Evolutionary conservation across 1,140 invertebrate species (phyloP), one percentile per base, ranked within the genome.

Genomic region (Chrysomallon squamiferum): DNA sequence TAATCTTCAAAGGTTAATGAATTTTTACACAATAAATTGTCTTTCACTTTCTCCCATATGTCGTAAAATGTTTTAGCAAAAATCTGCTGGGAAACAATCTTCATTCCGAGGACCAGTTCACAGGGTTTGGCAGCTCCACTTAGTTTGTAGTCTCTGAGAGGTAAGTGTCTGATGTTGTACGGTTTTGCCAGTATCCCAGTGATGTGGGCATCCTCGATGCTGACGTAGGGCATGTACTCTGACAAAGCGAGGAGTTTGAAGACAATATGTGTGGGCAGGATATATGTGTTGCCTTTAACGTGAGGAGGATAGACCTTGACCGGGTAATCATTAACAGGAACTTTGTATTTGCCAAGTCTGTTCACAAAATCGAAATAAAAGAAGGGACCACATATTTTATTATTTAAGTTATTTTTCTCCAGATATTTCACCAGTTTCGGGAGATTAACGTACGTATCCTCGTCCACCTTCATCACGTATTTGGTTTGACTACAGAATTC

Each of bases 401-500:
- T 68, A 22, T 38, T 20, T 22, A 5, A 38, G 35, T 38, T 38
- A 38, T 15, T 5, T 5, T 5, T 7, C 6, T 38, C 15, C 15
- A 15, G 5, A 7, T 20, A 27, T 29, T 20, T 54, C 25, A 54
- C 50, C 4, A 54, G 25, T 27, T 25, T 3, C 13, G 45, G 25
- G 5, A 59, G 56, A 59, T 88, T 84, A 18, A 88, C 69, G 66
- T 86, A 86, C 65, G 85, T 85, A 66, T 88, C 87, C 59, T 88
- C 87, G 65, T 88, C 87, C 13, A 80, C 78, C 71, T 88, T 88
- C 47, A 88, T 68, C 22, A 87, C 62, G 66, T 74, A 85, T 65
- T 57, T 66, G 2, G 91, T 91, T 71, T 87, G 85, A 66, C 74
- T 72, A 78, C 84, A 89, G 83, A 90, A 88, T 79, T 91, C 89